phyloP scores from a whole-genome alignment of 1,140 invertebrate genomes.

The Panagrolaimus sp. region DNA sequence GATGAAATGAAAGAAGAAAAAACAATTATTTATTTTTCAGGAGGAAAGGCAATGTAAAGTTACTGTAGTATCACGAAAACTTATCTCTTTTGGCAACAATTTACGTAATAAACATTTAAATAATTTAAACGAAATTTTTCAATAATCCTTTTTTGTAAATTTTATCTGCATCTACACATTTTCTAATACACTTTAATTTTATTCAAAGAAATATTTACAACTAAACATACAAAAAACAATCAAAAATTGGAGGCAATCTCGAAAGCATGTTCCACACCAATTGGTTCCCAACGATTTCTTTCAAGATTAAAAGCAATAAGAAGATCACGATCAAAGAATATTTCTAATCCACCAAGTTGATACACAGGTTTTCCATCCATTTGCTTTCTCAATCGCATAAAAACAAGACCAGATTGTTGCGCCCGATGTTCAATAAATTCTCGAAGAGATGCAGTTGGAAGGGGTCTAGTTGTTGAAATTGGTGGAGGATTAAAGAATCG shows the following conservation, averaged over 20 bases:
- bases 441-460: background rate
- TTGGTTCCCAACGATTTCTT: background rate
- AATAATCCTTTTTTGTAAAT: too few species aligned
- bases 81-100: too few species aligned
- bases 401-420: background rate
- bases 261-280: background rate
- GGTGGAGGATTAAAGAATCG: constrained; percentile 2
- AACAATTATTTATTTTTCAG: too few species aligned
- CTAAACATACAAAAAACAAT: too few species aligned
- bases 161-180: too few species aligned
- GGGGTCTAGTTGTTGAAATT: background rate
- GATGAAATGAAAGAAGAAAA: too few species aligned
- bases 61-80: too few species aligned
- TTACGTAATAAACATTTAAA: too few species aligned
- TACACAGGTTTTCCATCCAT: constrained; percentile 7
- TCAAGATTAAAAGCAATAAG: background rate
- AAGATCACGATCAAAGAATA: background rate
- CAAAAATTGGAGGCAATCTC: background rate
- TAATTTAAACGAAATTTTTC: too few species aligned
- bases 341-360: background rate
- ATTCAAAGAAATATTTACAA: too few species aligned
- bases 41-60: too few species aligned
- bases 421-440: constrained; percentile 2
- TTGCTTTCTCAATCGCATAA: background rate
- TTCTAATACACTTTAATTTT: too few species aligned